A percentile compares a stretch with the other conserved stretches of the same genome.
Conservation (phyloP, 2,797 vertebrate genomes). For the Sebastolobus alascanus region DNA sequence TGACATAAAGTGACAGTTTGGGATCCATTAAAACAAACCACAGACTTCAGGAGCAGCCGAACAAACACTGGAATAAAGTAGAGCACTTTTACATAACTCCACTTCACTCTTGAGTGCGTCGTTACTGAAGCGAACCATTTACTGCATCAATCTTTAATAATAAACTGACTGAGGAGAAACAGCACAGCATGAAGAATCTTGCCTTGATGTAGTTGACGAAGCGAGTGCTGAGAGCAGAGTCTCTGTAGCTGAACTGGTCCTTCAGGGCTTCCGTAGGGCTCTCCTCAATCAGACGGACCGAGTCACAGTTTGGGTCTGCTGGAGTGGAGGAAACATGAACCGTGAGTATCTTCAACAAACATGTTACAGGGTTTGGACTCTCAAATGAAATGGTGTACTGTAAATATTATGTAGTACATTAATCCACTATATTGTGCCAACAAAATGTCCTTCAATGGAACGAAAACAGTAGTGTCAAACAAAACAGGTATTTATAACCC, state of each 20-base stretch:
- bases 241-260: conserved; percentile 80
- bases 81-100: conserved; percentile 7
- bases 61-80: background rate
- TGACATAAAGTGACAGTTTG: conserved; percentile 3
- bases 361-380: background rate
- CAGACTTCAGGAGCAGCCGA: background rate
- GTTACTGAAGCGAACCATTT: conserved; percentile 1
- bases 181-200: conserved; percentile 52
- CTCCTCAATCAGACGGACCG: conserved; percentile 75
- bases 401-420: background rate
- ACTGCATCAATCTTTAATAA: conserved; percentile 24
- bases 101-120: background rate
- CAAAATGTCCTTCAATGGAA: too few relatives aligned
- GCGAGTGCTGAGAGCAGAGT: conserved; percentile 83
- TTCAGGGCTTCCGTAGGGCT: conserved; percentile 84
- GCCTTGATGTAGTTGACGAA: conserved; percentile 92
- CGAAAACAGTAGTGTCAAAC: background rate
- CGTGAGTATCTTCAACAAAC: background rate
- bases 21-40: conserved; percentile 23
- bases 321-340: conserved; percentile 2
- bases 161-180: background rate
- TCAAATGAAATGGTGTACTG: background rate
- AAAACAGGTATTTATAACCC: background rate
- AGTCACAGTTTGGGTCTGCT: conserved; percentile 68
- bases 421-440: background rate